These are phyloP conservation scores for Tetragnatha versicolor DNA, from an alignment of 1,140 invertebrate species.

Conservation along the genomic window DNA sequence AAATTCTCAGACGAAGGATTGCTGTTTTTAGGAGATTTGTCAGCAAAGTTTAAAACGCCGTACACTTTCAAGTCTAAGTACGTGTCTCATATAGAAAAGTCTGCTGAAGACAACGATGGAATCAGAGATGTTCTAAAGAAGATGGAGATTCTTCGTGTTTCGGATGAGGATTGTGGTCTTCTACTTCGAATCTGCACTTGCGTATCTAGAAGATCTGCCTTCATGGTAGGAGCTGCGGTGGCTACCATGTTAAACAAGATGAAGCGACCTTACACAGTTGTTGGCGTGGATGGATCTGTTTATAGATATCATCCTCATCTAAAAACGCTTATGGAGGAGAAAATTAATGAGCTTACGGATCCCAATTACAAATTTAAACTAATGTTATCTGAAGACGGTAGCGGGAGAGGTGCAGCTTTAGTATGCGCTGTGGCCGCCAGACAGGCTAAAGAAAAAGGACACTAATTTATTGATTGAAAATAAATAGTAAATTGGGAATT, in stretches of 20 bases:
- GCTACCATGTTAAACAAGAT: conserved; percentile 74
- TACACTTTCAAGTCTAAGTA: conserved; percentile 79
- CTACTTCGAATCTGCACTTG: conserved; percentile 89
- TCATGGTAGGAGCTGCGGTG: conserved; percentile 80
- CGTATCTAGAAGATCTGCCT: conserved; percentile 89
- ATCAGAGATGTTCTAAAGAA: conserved; percentile 67
- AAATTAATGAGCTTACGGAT: conserved; percentile 80
- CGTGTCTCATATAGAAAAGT: conserved; percentile 90
- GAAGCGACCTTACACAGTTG: conserved; percentile 83
- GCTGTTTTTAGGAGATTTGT: conserved; percentile 76
- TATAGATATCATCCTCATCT: conserved; percentile 98
- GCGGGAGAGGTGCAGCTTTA: conserved; percentile 94
- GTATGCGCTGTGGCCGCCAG: conserved; percentile 89
- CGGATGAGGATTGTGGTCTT: conserved; percentile 86
- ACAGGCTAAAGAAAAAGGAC: background rate
- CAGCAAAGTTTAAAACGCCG: conserved; percentile 65
- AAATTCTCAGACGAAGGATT: conserved; percentile 78
- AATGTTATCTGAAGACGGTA: conserved; percentile 97
- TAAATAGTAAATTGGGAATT: no score
- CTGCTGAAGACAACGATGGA: background rate
- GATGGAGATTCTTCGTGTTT: conserved; percentile 69
- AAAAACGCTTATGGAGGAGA: conserved; percentile 91
- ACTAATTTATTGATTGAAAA: no score
- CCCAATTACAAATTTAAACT: conserved; percentile 81
- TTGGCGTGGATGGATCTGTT: conserved; percentile 98